Evolutionary conservation across 2,113 vertebrate species (phyloP).

Genomic region (Hippocampus abdominalis): DNA sequence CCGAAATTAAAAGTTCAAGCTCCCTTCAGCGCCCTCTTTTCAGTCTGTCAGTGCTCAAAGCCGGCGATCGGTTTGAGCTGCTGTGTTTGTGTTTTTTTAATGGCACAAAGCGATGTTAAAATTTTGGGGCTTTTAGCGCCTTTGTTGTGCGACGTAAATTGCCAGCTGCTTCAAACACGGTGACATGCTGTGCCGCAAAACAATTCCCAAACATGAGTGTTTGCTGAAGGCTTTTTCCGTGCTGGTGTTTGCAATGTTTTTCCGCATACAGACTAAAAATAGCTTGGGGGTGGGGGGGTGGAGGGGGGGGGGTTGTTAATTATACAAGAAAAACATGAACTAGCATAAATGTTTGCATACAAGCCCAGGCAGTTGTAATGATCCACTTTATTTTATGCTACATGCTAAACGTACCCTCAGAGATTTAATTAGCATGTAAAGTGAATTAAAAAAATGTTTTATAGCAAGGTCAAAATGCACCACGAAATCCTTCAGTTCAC

Average conservation of each 20-base stretch:
- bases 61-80: slow-evolving; percentile 1
- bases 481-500: slow-evolving; percentile 7
- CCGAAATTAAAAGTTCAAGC: slow-evolving; percentile 19
- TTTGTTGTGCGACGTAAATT: slow-evolving; percentile 38
- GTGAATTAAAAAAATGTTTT: neutral
- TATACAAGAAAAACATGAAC: slow-evolving; percentile 22
- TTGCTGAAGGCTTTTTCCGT: neutral
- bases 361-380: slow-evolving; percentile 23
- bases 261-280: neutral
- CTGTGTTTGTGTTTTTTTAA: slow-evolving; percentile 45
- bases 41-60: slow-evolving; percentile 12
- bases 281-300: neutral
- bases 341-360: slow-evolving; percentile 30
- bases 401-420: slow-evolving; percentile 27
- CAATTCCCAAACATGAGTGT: slow-evolving; percentile 23
- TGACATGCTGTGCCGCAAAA: slow-evolving; percentile 6
- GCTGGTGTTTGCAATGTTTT: neutral
- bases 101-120: slow-evolving; percentile 52
- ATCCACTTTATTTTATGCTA: slow-evolving; percentile 17
- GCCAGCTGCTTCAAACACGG: slow-evolving; percentile 42
- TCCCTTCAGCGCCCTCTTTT: neutral
- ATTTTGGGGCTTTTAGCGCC: slow-evolving; percentile 28
- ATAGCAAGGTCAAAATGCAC: neutral
- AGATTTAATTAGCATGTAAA: slow-evolving; percentile 35
- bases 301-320: slow-evolving; percentile 1